Evolutionary conservation across 1,140 invertebrate species (phyloP).

Genomic region (Varroa destructor): DNA sequence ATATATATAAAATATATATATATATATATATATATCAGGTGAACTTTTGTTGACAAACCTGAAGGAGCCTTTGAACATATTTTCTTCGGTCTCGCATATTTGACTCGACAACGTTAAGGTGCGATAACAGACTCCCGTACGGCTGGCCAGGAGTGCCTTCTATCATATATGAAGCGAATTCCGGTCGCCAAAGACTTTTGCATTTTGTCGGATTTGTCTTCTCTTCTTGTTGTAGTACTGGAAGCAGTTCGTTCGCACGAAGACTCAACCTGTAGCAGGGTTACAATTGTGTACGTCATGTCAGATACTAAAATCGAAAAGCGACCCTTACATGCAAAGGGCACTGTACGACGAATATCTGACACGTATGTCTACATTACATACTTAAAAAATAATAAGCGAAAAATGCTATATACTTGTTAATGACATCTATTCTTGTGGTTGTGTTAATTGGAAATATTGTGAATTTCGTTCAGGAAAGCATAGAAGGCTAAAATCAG

Average conservation of each 20-base stretch:
- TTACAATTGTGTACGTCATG: no score
- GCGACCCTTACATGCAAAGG: constrained; percentile 29
- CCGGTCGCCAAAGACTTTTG: constrained; percentile 86
- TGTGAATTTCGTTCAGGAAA: no score
- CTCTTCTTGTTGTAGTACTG: constrained; percentile 29
- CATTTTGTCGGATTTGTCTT: constrained; percentile 41
- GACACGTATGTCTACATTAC: no score
- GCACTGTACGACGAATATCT: no score
- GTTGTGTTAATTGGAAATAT: no score
- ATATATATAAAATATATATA: no score
- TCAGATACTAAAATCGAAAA: constrained; percentile 41
- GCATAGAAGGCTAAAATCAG: no score
- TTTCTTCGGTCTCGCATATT: constrained; percentile 71
- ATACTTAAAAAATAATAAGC: no score
- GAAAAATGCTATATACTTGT: no score
- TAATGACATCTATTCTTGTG: no score
- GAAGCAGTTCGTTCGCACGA: constrained; percentile 1
- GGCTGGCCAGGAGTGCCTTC: constrained; percentile 98
- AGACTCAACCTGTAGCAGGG: constrained; percentile 5
- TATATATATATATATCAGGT: no score
- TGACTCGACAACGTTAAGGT: constrained; percentile 94
- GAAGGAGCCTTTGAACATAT: constrained; percentile 11
- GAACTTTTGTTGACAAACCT: neutral
- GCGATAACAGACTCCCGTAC: constrained; percentile 63
- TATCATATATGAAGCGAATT: constrained; percentile 97